phyloP scores from a whole-genome alignment of 2,888 invertebrate species.

The Lasioglossum zephyrum region DNA sequence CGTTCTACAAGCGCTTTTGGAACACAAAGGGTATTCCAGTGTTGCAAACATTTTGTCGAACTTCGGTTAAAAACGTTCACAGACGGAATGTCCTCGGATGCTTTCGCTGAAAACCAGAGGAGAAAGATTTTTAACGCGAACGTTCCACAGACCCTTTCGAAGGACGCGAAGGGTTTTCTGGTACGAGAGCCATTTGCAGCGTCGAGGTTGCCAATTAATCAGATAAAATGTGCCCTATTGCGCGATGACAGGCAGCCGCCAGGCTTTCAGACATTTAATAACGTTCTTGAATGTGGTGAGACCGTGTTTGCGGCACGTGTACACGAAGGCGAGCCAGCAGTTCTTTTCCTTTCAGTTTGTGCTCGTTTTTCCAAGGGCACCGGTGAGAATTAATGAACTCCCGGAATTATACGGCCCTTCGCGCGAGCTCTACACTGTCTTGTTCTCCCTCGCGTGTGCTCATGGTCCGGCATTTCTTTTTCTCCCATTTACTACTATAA shows the following conservation, averaged over 20 bases:
- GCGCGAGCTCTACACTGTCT: background rate
- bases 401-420: slow-evolving; percentile 19
- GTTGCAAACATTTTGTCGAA: background rate
- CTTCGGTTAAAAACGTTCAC: background rate
- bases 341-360: slow-evolving; percentile 1
- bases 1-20: background rate
- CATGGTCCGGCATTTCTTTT: background rate
- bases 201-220: slow-evolving; percentile 24
- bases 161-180: background rate
- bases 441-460: slow-evolving; percentile 7
- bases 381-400: slow-evolving; percentile 26
- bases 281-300: background rate
- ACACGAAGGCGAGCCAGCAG: slow-evolving; percentile 1
- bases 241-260: background rate
- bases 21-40: background rate
- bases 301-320: background rate
- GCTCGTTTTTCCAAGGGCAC: slow-evolving; percentile 32
- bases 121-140: background rate
- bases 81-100: background rate
- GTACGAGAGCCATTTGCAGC: background rate
- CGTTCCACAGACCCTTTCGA: background rate
- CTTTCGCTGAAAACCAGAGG: background rate
- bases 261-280: slow-evolving; percentile 16
- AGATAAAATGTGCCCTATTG: slow-evolving; percentile 5
- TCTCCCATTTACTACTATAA: background rate